Percentiles rank a stretch among this genome's conserved stretches.
Conservation (phyloP, 2,113 vertebrate species). For the Actenoides lindsayi region DNA sequence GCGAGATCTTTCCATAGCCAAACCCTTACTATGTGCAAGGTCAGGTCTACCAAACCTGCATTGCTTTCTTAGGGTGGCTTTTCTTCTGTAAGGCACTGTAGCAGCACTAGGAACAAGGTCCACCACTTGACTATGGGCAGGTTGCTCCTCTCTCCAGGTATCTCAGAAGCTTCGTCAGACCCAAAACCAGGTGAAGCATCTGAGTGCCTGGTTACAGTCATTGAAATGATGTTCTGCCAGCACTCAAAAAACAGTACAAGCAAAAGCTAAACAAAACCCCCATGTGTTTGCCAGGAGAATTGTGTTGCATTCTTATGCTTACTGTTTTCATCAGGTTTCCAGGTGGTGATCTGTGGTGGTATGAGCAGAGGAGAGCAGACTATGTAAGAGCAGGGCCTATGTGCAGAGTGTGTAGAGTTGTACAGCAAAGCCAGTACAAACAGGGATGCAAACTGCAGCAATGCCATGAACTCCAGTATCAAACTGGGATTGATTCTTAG, state of each 20-base stretch:
- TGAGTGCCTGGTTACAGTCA: not conserved
- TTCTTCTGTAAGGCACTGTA: not conserved
- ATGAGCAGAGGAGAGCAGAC: not conserved
- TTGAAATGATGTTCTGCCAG: not conserved
- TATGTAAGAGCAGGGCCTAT: rapidly evolving
- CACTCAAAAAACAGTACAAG: not conserved
- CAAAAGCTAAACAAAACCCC: rapidly evolving
- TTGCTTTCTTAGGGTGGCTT: not conserved
- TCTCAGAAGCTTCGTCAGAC: not conserved
- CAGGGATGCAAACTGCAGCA: not conserved
- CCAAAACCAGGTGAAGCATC: not conserved
- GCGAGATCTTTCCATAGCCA: not conserved
- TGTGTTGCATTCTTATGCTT: not conserved
- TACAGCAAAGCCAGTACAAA: not conserved
- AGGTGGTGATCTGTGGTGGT: not conserved
- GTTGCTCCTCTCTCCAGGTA: not conserved
- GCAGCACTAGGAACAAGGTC: not conserved
- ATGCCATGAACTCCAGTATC: not conserved
- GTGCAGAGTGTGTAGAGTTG: too few relatives aligned
- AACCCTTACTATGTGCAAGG: not conserved
- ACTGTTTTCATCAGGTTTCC: not conserved
- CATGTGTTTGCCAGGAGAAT: not conserved
- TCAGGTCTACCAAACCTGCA: not conserved
- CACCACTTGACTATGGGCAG: not conserved
- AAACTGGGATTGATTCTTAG: not conserved